Base-by-base conservation (phyloP, 1,140 invertebrate genomes). In the Drosophila serrata region DNA sequence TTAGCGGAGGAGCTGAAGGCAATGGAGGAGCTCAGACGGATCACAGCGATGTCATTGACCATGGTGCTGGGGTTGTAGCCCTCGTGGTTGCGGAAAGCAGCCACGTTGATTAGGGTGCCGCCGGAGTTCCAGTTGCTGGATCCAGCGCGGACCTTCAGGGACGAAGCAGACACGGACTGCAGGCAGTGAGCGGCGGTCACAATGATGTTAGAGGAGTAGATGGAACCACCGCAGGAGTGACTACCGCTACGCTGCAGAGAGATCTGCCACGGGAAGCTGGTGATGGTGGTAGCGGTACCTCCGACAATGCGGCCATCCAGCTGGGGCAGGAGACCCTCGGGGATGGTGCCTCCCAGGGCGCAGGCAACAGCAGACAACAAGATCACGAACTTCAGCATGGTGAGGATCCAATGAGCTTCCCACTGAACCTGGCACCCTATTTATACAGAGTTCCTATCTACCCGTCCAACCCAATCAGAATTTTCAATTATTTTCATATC, bases 141-240 rank as follows among this genome's bases (percentile, higher is more conserved):
- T n/a, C 92, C 92, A 35, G 85, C 84, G 15, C 86, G 87, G 7
- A 92, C 60, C 29, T 74, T 39, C 13, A 92, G 57, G 33, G 7
- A 3, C 61, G 51, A 81, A 12, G 76, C 45, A 3, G 78, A 72
- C 35, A 79, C 75, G 85, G 92, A 82, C 33, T 93, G 90, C 57
- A 95, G 92, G 62, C 95, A 95, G 81, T 95, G 94, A 17, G 94
- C 95, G 17, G 95, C 94, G 4, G 94, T 95, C 22, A 95, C 72
- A 7, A 95, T 93, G 37, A 94, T 93, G 0, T 87, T 88, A 11
- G 90, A 53, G 0, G 91, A 92, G 56, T 94, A 93, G 33, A 95
- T 69, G 0, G 94, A 93, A 0, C 94, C 94, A 6, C 94, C 95
- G 80, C 94, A 95, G 69, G 94, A 94, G 81, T 95, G 94, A 63